phyloP scores from a whole-genome alignment of 2,888 invertebrate genomes.

The Sinohyriopsis cumingii region DNA sequence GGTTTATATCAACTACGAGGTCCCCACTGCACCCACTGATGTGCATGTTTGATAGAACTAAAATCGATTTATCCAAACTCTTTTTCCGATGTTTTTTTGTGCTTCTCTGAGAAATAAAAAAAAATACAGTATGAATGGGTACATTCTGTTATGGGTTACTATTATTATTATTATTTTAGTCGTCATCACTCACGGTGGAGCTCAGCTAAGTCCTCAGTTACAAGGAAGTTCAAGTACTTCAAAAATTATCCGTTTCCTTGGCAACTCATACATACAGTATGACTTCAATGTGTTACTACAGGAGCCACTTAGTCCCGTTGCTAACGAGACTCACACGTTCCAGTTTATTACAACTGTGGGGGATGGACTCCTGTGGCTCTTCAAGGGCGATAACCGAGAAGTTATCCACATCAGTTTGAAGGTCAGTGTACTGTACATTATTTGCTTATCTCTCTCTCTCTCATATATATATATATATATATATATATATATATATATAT shows the following conservation, averaged over 20 bases:
- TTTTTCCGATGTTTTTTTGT: no score
- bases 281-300: conserved; percentile 45
- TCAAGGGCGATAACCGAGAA: conserved; percentile 47
- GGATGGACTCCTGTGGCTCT: conserved; percentile 65
- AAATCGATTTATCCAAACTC: no score
- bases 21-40: no score
- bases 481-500: no score
- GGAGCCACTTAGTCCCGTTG: conserved; percentile 36
- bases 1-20: no score
- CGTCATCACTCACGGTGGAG: not conserved
- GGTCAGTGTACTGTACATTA: conserved; percentile 40
- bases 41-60: no score
- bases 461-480: no score
- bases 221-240: conserved; percentile 24
- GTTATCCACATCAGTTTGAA: conserved; percentile 60
- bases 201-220: conserved; percentile 1
- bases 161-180: no score
- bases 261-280: conserved; percentile 50
- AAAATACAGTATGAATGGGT: no score
- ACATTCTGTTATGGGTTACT: no score
- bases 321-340: conserved; percentile 50
- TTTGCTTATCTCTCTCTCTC: not conserved
- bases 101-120: no score
- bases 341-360: conserved; percentile 52
- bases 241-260: conserved; percentile 47